Conservation (phyloP, 2,113 vertebrate species). For the Pica pica region DNA sequence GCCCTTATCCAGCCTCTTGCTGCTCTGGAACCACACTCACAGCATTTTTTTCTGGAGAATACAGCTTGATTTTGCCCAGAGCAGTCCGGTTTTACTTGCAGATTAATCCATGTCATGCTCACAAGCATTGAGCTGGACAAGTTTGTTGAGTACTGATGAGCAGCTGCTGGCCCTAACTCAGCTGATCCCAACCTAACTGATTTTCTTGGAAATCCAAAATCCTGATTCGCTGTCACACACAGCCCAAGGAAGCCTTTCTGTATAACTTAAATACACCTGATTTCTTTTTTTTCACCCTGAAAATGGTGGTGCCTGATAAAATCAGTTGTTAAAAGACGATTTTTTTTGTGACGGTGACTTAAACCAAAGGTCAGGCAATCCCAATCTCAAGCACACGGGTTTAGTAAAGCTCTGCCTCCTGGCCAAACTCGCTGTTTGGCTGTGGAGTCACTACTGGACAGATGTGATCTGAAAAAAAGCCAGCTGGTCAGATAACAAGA, state of each 20-base stretch:
- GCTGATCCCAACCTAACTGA: background rate
- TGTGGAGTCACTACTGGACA: background rate
- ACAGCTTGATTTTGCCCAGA: background rate
- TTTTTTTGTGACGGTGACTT: background rate
- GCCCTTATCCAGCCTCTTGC: background rate
- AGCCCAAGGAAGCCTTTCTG: background rate
- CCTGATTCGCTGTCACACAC: background rate
- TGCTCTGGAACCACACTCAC: background rate
- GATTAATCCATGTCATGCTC: background rate
- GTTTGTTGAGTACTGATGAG: background rate
- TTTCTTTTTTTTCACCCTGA: background rate
- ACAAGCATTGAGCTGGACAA: background rate
- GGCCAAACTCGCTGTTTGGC: background rate
- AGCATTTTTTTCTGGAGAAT: background rate
- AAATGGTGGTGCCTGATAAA: background rate
- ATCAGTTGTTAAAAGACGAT: background rate
- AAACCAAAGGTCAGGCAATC: background rate
- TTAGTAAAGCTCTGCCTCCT: background rate
- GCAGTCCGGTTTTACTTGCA: background rate
- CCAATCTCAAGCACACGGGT: rapidly evolving
- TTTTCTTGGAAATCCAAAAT: background rate
- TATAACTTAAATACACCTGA: background rate
- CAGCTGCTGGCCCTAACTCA: background rate
- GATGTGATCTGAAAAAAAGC: background rate
- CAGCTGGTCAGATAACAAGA: constrained; percentile 27